A percentile compares a stretch with the other conserved stretches of the same genome.
phyloP scores from a whole-genome alignment of 1,140 invertebrate genomes.

The Papilio polyxenes region DNA sequence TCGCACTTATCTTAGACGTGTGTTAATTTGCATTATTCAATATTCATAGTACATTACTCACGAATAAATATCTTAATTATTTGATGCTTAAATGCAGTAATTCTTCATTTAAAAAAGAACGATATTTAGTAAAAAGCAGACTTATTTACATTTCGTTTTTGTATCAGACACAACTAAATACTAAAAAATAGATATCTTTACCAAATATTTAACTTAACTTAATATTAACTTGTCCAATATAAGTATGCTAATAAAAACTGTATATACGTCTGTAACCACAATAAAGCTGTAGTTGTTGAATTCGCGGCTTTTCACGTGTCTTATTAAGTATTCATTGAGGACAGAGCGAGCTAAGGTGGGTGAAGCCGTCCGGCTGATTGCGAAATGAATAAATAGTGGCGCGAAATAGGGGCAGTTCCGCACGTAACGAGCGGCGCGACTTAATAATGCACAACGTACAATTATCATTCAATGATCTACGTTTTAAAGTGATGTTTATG shows the following conservation, averaged over 20 bases:
- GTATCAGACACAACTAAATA: not conserved
- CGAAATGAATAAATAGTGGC: slow-evolving; percentile 80
- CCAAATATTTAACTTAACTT: too few species aligned
- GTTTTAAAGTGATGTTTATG: slow-evolving; percentile 31
- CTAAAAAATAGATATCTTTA: too few species aligned
- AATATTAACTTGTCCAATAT: too few species aligned
- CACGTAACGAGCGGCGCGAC: slow-evolving; percentile 63
- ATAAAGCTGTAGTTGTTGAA: slow-evolving; percentile 62
- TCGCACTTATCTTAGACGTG: slow-evolving; percentile 58
- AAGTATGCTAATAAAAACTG: too few species aligned
- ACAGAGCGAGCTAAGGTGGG: slow-evolving; percentile 65
- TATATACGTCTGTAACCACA: slow-evolving; percentile 61
- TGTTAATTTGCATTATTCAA: slow-evolving; percentile 52
- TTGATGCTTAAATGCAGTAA: not conserved
- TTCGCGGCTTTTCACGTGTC: slow-evolving; percentile 74
- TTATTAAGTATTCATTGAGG: slow-evolving; percentile 75
- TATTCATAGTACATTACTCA: not conserved
- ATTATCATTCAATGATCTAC: slow-evolving; percentile 42
- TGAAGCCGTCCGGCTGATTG: slow-evolving; percentile 74
- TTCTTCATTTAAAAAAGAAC: not conserved
- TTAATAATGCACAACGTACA: slow-evolving; percentile 69
- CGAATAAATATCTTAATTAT: not conserved
- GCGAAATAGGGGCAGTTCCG: slow-evolving; percentile 78
- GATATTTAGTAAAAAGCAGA: too few species aligned
- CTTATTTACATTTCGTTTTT: not conserved